A percentile compares a stretch with the other conserved stretches of the same genome.
These are phyloP conservation scores for Pocillopora meandrina DNA, from an alignment of 92 coral and sea anemone species.

Conservation along the genomic window DNA sequence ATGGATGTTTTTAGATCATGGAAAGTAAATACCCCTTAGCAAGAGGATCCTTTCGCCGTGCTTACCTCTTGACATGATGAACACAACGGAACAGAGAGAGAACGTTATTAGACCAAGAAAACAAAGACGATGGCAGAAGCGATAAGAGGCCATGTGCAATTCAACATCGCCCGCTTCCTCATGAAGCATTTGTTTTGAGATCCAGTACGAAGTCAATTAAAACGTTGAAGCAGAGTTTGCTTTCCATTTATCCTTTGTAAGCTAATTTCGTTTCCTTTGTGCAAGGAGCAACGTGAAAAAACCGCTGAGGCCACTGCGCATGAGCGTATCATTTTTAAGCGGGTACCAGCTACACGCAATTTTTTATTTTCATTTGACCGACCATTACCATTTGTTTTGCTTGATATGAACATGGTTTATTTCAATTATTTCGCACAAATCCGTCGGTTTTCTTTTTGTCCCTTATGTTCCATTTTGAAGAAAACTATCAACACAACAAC, in stretches of 20 bases:
- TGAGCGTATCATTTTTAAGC: neutral
- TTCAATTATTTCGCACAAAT: neutral
- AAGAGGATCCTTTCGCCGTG: neutral
- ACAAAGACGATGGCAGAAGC: constrained; percentile 53
- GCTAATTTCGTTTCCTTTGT: neutral
- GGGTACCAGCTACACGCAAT: constrained; percentile 22
- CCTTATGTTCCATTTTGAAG: neutral
- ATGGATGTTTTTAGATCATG: too few species aligned
- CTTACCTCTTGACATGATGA: constrained; percentile 62
- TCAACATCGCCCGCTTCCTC: constrained; percentile 16
- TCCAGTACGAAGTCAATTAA: neutral
- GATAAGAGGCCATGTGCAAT: constrained; percentile 47
- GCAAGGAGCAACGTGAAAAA: neutral
- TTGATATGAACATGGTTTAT: neutral
- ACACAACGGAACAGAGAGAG: constrained; percentile 49
- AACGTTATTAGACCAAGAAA: constrained; percentile 45
- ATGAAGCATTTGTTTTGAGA: constrained; percentile 10
- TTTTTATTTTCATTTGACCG: neutral
- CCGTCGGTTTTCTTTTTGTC: neutral
- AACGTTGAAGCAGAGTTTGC: neutral
- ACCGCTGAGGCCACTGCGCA: neutral
- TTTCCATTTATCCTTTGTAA: neutral
- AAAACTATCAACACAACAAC: too few species aligned
- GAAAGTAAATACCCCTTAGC: neutral
- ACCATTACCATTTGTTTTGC: neutral